Percentiles rank a stretch among this genome's conserved stretches.
Conservation (phyloP, 2,113 vertebrate genomes). For the Corythoichthys intestinalis region DNA sequence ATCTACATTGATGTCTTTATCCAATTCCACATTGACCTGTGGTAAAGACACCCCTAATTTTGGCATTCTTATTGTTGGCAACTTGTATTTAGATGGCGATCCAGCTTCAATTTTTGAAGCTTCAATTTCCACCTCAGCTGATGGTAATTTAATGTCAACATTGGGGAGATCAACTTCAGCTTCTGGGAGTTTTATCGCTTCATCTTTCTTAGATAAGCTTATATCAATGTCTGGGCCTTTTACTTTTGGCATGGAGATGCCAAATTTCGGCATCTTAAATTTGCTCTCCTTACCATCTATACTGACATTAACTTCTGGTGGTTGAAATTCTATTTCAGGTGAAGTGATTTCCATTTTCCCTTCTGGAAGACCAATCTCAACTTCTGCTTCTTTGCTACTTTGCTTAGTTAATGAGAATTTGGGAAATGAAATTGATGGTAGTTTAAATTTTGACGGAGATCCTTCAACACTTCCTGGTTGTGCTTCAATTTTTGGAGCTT, state of each 20-base stretch:
- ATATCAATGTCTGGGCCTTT: conserved; percentile 16
- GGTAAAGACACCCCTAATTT: conserved; percentile 32
- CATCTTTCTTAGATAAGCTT: conserved; percentile 16
- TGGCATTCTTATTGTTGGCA: conserved; percentile 6
- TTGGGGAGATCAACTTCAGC: conserved; percentile 7
- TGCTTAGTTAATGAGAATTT: conserved; percentile 35
- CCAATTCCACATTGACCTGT: neutral
- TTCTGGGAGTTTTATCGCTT: conserved; percentile 3
- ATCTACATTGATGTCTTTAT: neutral
- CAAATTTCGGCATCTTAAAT: neutral
- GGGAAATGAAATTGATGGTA: conserved; percentile 27
- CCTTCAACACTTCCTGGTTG: too few relatives aligned
- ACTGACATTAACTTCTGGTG: neutral
- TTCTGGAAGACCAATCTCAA: conserved; percentile 33
- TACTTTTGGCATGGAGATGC: neutral
- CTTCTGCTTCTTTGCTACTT: conserved; percentile 34
- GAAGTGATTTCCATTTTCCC: conserved; percentile 7
- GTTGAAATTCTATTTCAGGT: neutral
- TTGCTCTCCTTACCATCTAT: neutral
- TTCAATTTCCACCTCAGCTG: conserved; percentile 2
- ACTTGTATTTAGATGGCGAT: conserved; percentile 2
- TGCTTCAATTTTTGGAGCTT: too few relatives aligned
- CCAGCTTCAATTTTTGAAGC: conserved; percentile 5
- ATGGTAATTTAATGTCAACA: conserved; percentile 36
- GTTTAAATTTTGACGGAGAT: too few relatives aligned